Percentiles rank a stretch among this genome's conserved stretches.
These are phyloP conservation scores for Pyrocephalus nanus DNA, from an alignment of 2,797 vertebrate species.

Conservation along the genomic window DNA sequence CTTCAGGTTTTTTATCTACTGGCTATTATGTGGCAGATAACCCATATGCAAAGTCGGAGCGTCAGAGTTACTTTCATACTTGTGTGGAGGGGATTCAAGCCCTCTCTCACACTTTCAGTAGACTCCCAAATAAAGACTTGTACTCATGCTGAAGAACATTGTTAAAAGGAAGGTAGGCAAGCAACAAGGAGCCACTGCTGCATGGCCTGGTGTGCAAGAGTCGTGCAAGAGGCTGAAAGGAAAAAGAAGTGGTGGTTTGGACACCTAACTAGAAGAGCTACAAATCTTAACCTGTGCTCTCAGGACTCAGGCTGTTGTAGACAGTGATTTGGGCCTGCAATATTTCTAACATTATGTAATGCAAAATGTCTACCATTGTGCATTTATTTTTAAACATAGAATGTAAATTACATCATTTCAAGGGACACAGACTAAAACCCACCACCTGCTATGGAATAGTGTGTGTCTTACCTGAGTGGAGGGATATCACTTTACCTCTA, in stretches of 20 bases:
- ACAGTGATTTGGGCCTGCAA: not conserved
- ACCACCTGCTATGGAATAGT: not conserved
- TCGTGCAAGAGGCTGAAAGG: not conserved
- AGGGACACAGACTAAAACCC: not conserved
- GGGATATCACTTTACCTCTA: not conserved
- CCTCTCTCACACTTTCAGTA: not conserved
- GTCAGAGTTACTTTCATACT: not conserved
- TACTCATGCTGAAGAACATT: not conserved
- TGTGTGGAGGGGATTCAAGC: not conserved
- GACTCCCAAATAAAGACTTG: not conserved
- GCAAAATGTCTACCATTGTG: not conserved
- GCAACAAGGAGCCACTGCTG: not conserved
- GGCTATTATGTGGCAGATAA: not conserved
- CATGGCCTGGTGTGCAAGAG: not conserved
- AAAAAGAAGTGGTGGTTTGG: not conserved
- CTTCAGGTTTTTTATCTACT: not conserved
- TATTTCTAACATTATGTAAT: not conserved
- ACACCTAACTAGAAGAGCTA: not conserved
- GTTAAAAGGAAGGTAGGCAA: not conserved
- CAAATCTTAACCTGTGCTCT: not conserved
- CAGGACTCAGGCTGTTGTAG: not conserved
- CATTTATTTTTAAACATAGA: not conserved
- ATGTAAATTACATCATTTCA: not conserved
- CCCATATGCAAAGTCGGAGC: fast-evolving
- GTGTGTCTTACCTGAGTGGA: not conserved